Percentiles rank a stretch among this genome's conserved stretches.
phyloP scores from a whole-genome alignment of 1,140 invertebrate species.

The Metaphire vulgaris region DNA sequence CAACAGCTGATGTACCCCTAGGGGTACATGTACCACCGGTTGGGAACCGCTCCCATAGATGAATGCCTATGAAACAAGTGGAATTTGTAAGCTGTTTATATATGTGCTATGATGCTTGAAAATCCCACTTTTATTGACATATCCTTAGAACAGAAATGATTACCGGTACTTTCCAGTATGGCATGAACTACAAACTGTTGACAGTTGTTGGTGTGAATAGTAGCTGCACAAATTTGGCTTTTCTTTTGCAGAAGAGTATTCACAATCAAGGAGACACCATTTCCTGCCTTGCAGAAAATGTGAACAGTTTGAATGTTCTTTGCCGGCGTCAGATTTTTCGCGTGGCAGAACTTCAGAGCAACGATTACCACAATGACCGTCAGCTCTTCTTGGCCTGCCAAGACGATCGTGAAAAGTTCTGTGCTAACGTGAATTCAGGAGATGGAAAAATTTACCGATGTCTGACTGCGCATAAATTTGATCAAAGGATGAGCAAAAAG shows the following conservation, averaged over 20 bases:
- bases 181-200: neutral
- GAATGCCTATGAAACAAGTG: neutral
- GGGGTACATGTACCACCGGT: no score
- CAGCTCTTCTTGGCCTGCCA: conserved; percentile 82
- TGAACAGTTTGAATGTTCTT: conserved; percentile 39
- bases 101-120: neutral
- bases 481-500: conserved; percentile 57
- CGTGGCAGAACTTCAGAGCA: conserved; percentile 80
- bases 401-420: conserved; percentile 66
- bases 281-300: conserved; percentile 69
- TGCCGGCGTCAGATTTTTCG: conserved; percentile 74
- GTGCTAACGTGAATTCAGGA: conserved; percentile 55
- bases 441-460: conserved; percentile 82
- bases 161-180: neutral
- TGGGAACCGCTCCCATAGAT: no score
- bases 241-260: conserved; percentile 11
- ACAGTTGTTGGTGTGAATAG: neutral
- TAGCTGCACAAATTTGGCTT: neutral
- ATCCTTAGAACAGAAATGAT: neutral
- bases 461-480: conserved; percentile 70
- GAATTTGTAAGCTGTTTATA: neutral
- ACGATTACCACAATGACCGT: conserved; percentile 79
- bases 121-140: neutral
- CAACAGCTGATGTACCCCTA: no score
- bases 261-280: conserved; percentile 75